phyloP scores from a whole-genome alignment of 2,888 invertebrate genomes.

The Tuberolachnus salignus region DNA sequence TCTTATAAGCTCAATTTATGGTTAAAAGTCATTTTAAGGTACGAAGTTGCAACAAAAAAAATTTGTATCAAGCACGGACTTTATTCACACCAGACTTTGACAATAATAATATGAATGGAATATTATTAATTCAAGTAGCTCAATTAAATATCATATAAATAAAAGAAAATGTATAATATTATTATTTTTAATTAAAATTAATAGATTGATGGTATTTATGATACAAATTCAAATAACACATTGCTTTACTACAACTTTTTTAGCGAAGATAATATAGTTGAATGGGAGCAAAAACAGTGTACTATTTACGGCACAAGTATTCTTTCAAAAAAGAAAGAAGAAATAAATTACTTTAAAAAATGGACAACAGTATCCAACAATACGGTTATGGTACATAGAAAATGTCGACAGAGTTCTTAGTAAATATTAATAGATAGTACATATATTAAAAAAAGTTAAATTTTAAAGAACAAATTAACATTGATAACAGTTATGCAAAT shows the following conservation, averaged over 20 bases:
- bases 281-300: slow-evolving; percentile 21
- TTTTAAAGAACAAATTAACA: background rate
- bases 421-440: background rate
- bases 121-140: slow-evolving; percentile 34
- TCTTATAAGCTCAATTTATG: background rate
- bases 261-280: background rate
- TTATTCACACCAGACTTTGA: slow-evolving; percentile 16
- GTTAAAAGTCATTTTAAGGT: slow-evolving; percentile 7
- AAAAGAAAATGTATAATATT: background rate
- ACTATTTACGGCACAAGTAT: slow-evolving; percentile 20
- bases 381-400: background rate
- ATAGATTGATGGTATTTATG: background rate
- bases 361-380: slow-evolving; percentile 39
- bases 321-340: slow-evolving; percentile 6
- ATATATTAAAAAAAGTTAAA: background rate
- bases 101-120: background rate
- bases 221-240: background rate
- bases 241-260: slow-evolving; percentile 9
- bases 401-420: slow-evolving; percentile 12
- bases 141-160: background rate
- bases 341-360: slow-evolving; percentile 6
- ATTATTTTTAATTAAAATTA: background rate
- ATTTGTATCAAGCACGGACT: background rate
- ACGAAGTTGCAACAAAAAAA: slow-evolving; percentile 35
- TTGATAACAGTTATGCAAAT: background rate